Base-by-base conservation (phyloP, 2,113 vertebrate genomes). In the Apodemus sylvaticus region DNA sequence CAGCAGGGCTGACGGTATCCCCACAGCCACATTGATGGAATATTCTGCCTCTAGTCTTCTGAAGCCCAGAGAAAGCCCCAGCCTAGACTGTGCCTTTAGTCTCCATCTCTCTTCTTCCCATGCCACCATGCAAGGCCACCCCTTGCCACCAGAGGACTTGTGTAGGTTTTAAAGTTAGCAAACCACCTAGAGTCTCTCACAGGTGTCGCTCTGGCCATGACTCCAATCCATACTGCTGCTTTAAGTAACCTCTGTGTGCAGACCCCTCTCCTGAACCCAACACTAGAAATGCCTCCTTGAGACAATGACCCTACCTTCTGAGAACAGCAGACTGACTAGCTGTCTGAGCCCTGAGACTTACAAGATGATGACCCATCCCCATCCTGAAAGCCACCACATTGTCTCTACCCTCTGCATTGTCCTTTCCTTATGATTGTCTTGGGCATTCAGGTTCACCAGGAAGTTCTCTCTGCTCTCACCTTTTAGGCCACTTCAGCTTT, bases 401-500 rank as follows among this genome's bases (percentile, higher is more conserved):
- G 36, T 85, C 17, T 60, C 91, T 74, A n/a, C 42, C 74, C 22
- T 70, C 79, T 64, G 29, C 42, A 34, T 53, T 58, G 26, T 53
- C 19, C 20, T 82, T 85, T 77, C 85, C 53, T 88, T 73, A 60
- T 26, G n/a, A 77, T 88, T 64, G 60, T 31, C 55, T 9, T 70
- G 73, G 87, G 85, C 45, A 68, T 20, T 58, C 36, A 45, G 26
- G 29, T 86, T 39, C 19, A 48, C 71, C 36, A 86, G 76, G 73
- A 88, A 94, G 29, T 91, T 55, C 90, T 70, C 68, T 74, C 68
- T 14, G 89, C 82, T 91, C 42, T 64, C 76, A 48, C 42, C 87
- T 51, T 77, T 86, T 86, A 85, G 85, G 82, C 39, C 70, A 91
- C 77, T 78, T n/a, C 68, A 94, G 76, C n/a, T 83, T 48, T 48